phyloP scores from a whole-genome alignment of 1,140 invertebrate genomes.

The Pinna nobilis region DNA sequence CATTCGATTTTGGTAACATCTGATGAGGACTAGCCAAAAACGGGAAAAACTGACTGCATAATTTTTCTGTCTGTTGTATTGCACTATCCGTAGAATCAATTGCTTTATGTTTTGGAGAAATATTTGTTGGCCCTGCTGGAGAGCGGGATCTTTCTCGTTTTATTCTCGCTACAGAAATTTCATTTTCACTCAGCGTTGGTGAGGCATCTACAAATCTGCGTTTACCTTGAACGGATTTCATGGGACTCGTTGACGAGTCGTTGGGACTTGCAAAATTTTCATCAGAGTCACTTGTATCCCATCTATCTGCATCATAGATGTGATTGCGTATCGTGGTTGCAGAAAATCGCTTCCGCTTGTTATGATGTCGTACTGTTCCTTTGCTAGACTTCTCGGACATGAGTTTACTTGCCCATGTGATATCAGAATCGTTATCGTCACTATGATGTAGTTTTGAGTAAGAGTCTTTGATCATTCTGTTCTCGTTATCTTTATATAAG shows the following conservation, averaged over 20 bases:
- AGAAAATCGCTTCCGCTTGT: constrained; percentile 37
- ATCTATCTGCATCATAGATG: constrained; percentile 13
- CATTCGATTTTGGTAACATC: background rate
- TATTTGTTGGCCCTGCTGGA: background rate
- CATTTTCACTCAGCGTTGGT: background rate
- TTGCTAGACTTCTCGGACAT: background rate
- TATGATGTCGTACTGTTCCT: constrained; percentile 7
- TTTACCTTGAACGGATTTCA: too few relatives aligned
- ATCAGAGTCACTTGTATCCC: constrained; percentile 36
- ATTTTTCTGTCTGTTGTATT: too few relatives aligned
- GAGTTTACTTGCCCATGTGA: background rate
- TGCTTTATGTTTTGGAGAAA: background rate
- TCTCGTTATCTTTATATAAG: too few relatives aligned
- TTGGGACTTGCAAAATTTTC: background rate
- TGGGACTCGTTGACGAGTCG: background rate
- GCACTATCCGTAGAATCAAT: too few relatives aligned
- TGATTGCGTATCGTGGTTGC: constrained; percentile 35
- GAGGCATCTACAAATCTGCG: background rate
- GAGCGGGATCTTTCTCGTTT: background rate
- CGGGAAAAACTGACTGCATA: too few relatives aligned
- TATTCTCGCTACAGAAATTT: background rate
- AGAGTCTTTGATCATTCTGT: too few relatives aligned
- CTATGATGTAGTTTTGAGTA: background rate
- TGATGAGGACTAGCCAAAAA: too few relatives aligned
- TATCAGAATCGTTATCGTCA: background rate